Evolutionary conservation across 2,797 vertebrate genomes (phyloP), one percentile per base, ranked within the genome.

Genomic region (Hylomyscus alleni): DNA sequence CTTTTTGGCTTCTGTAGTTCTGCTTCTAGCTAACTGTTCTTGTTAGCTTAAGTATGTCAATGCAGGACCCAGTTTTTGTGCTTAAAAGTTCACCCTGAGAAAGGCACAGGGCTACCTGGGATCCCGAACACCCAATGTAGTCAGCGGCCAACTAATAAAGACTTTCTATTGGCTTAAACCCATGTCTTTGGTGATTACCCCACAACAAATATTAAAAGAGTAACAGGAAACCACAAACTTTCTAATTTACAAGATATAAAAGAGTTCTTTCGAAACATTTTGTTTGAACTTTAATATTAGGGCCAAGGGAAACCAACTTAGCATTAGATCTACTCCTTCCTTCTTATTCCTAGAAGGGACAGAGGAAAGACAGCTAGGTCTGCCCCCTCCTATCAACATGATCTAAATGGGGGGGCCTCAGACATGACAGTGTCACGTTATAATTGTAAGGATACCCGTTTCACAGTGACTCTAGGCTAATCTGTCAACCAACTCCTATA

Each of bases 221-320:
- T 47, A 72, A 44, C 31, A 83, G 67, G 24, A 90, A 31, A 54
- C 54, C 52, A 69, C 88, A 13, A 62, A 54, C 50, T 83, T 78
- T 95, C 29, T 85, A 93, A 72, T 54, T 77, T 69, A 60, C 5
- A 54, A 90, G 62, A 77, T 50, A 44, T 22, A 85, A 91, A 73
- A 84, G 78, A 9, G 50, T 52, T 40, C 52, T 89, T 69, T 93
- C 72, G n/a, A 83, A 84, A 22, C 13, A 11, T 77, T 90, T 85
- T 89, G 24, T 58, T 77, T 60, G 11, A 85, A 89, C 40, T 89
- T 84, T 54, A 93, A 78, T 47, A 54, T 85, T 69, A 54, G 72
- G 60, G 34, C 81, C 52, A 84, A 47, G 47, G 54, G 52, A 72
- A 62, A 17, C 54, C 73, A 69, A 75, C 9, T 37, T 56, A 60